Evolutionary conservation across 35 echinoderm and acorn worm species (phyloP).

Genomic region (Anneissia japonica): DNA sequence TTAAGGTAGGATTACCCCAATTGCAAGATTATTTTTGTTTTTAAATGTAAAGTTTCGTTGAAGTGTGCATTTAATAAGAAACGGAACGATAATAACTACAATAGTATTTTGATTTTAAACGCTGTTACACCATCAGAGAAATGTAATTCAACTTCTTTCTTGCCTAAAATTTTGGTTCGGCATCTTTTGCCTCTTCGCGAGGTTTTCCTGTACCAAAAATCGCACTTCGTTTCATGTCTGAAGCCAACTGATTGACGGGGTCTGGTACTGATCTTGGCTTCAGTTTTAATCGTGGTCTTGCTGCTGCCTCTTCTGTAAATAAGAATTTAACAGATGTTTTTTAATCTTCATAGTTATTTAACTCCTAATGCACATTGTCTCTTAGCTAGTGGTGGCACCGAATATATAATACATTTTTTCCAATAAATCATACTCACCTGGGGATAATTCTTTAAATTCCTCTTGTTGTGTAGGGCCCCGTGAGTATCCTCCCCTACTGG

Average conservation of each 20-base stretch:
- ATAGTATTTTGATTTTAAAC: too few relatives aligned
- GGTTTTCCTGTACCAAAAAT: slow-evolving; percentile 93
- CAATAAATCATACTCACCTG: slow-evolving; percentile 52
- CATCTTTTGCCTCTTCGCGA: slow-evolving; percentile 29
- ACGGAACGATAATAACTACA: too few relatives aligned
- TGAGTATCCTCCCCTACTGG: slow-evolving; percentile 3
- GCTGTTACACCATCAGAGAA: too few relatives aligned
- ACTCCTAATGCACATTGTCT: too few relatives aligned
- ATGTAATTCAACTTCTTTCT: neutral
- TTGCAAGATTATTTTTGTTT: too few relatives aligned
- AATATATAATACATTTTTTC: too few relatives aligned
- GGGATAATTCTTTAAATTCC: slow-evolving; percentile 72
- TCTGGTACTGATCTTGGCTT: slow-evolving; percentile 55
- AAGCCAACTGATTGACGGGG: slow-evolving; percentile 58
- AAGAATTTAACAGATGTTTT: neutral
- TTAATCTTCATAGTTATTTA: too few relatives aligned
- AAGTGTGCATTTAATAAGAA: too few relatives aligned
- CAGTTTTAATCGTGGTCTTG: slow-evolving; percentile 75
- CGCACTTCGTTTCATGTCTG: slow-evolving; percentile 32
- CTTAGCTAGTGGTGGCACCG: too few relatives aligned
- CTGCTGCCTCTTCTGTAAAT: slow-evolving; percentile 61
- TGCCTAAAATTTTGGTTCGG: neutral
- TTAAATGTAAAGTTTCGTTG: too few relatives aligned
- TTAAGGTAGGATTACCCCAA: too few relatives aligned
- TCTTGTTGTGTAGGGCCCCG: neutral